Percentiles rank a stretch among this genome's conserved stretches.
Evolutionary conservation across 2,797 vertebrate species (phyloP).

Genomic region (Chromis chromis): DNA sequence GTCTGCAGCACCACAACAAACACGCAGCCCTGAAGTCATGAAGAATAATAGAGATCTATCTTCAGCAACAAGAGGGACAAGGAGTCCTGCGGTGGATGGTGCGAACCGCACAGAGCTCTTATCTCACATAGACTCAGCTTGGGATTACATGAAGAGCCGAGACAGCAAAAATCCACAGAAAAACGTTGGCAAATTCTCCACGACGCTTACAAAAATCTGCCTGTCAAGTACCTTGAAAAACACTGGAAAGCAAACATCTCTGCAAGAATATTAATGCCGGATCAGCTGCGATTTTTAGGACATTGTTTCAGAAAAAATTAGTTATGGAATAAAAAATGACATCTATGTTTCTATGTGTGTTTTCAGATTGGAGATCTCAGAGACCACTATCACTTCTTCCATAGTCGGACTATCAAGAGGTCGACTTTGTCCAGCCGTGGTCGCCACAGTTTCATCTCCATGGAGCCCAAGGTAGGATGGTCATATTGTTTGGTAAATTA

Average conservation of each 20-base stretch:
- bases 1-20: not conserved
- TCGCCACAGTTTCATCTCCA: conserved; percentile 98
- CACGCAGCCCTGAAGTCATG: not conserved
- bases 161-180: not conserved
- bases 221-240: not conserved
- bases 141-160: not conserved
- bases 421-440: conserved; percentile 95
- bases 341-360: conserved; percentile 39
- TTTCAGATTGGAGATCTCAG: conserved; percentile 95
- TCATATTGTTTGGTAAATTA: not conserved
- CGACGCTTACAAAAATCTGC: not conserved
- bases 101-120: not conserved
- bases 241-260: not conserved
- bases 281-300: too few relatives aligned
- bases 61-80: conserved; percentile 1
- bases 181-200: not conserved
- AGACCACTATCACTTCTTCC: conserved; percentile 99
- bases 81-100: not conserved
- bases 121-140: not conserved
- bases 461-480: conserved; percentile 97
- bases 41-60: conserved; percentile 5
- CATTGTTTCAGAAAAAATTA: too few relatives aligned
- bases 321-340: not conserved
- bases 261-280: not conserved
- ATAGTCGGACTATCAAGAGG: conserved; percentile 98